Conservation (phyloP, 1,140 invertebrate genomes). For the Meloidogyne hapla region DNA sequence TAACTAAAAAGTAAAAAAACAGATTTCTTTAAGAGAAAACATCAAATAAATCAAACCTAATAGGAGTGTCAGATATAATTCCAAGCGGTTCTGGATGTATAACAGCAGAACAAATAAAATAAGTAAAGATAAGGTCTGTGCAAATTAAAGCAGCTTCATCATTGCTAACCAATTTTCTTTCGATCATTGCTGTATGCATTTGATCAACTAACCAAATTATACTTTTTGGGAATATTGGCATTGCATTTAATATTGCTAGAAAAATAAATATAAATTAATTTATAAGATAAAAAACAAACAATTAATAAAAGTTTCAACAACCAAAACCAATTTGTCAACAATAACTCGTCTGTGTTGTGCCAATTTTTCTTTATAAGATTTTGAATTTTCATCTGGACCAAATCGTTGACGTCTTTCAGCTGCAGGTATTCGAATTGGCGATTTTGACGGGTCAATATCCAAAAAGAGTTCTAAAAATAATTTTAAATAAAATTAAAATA, state of each 20-base stretch:
- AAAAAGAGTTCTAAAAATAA: conserved; percentile 75
- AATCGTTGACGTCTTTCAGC: conserved; percentile 76
- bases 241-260: conserved; percentile 74
- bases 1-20: conserved; percentile 68
- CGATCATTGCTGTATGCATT: conserved; percentile 67
- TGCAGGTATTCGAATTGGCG: conserved; percentile 73
- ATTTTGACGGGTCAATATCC: conserved; percentile 86
- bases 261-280: conserved; percentile 34
- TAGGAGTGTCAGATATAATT: conserved; percentile 84
- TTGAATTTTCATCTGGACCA: conserved; percentile 71
- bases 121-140: conserved; percentile 85
- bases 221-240: conserved; percentile 83
- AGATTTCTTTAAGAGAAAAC: conserved; percentile 73
- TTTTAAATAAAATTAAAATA: neutral
- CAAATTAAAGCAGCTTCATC: conserved; percentile 72
- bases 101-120: conserved; percentile 92
- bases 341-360: conserved; percentile 59
- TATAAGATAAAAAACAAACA: conserved; percentile 64
- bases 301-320: conserved; percentile 79
- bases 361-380: conserved; percentile 44
- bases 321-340: conserved; percentile 77
- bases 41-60: conserved; percentile 85
- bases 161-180: conserved; percentile 64
- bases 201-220: conserved; percentile 70
- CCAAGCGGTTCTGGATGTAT: conserved; percentile 89